phyloP scores from a whole-genome alignment of 37 sponge, comb jelly and placozoan species.

The Diacarnus erythraeanus region DNA sequence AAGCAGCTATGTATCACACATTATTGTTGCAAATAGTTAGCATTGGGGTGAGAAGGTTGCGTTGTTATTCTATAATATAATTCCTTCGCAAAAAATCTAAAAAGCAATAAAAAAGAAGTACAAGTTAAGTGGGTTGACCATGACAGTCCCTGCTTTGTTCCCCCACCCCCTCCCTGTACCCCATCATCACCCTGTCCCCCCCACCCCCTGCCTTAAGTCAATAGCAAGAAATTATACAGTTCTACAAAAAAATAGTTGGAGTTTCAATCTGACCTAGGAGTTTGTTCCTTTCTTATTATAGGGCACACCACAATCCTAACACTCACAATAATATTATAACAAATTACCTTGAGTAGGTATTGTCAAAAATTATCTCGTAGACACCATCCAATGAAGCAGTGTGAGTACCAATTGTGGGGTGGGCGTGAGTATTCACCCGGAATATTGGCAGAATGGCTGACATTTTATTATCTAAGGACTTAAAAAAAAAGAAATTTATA shows the following conservation, averaged over 20 bases:
- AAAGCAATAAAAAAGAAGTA: not conserved
- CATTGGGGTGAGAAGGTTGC: constrained; percentile 59
- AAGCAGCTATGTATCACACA: not conserved
- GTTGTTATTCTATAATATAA: constrained; percentile 91
- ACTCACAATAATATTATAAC: not conserved
- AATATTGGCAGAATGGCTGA: constrained; percentile 80
- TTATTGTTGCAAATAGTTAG: constrained; percentile 47
- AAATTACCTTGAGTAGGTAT: constrained; percentile 87
- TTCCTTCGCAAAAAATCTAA: constrained; percentile 94
- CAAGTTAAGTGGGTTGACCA: not conserved
- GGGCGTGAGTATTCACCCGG: constrained; percentile 72
- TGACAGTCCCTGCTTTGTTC: too few relatives aligned
- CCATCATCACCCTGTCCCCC: too few relatives aligned
- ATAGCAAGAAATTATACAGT: too few relatives aligned
- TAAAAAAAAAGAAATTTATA: not conserved
- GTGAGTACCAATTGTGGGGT: constrained; percentile 83
- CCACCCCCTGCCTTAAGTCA: too few relatives aligned
- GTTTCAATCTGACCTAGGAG: too few relatives aligned
- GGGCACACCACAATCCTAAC: not conserved
- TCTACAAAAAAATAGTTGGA: too few relatives aligned
- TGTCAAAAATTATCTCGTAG: constrained; percentile 90
- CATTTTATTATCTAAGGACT: constrained; percentile 59
- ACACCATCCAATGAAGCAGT: constrained; percentile 81
- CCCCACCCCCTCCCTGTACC: too few relatives aligned
- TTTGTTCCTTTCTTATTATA: not conserved